A percentile compares a stretch with the other conserved stretches of the same genome.
Conservation (phyloP, 2,113 vertebrate genomes). For the Neopipo cinnamomea region DNA sequence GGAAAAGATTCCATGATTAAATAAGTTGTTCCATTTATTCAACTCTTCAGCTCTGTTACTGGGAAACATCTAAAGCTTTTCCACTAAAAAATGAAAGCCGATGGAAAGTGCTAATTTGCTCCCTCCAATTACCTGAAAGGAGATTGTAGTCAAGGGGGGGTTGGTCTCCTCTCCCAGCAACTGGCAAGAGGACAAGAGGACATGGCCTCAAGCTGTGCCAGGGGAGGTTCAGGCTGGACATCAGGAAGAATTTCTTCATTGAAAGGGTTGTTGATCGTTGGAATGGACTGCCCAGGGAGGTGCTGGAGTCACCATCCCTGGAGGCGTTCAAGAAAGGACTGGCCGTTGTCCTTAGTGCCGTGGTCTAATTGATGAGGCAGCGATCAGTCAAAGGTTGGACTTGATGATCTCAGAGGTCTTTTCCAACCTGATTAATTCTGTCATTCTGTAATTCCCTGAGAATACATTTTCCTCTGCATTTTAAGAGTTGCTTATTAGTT, state of each 20-base stretch:
- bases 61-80: neutral
- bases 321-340: no score
- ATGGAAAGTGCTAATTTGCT: neutral
- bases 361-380: neutral
- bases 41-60: neutral
- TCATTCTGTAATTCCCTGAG: neutral
- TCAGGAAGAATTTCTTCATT: neutral
- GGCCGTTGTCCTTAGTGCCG: neutral
- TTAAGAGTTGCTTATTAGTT: neutral
- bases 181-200: neutral
- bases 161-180: neutral
- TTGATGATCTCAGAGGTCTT: fast-evolving
- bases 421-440: neutral
- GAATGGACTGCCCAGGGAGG: no score
- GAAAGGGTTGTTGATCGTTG: no score
- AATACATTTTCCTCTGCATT: neutral
- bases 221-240: neutral
- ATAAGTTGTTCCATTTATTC: neutral
- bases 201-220: neutral
- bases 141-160: no score
- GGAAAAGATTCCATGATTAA: neutral
- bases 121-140: neutral
- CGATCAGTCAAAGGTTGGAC: neutral
- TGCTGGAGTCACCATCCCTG: neutral
- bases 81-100: neutral